A percentile compares a stretch with the other conserved stretches of the same genome.
Conservation (phyloP, 2,113 vertebrate genomes). For the Tenebrosternarchus preto region DNA sequence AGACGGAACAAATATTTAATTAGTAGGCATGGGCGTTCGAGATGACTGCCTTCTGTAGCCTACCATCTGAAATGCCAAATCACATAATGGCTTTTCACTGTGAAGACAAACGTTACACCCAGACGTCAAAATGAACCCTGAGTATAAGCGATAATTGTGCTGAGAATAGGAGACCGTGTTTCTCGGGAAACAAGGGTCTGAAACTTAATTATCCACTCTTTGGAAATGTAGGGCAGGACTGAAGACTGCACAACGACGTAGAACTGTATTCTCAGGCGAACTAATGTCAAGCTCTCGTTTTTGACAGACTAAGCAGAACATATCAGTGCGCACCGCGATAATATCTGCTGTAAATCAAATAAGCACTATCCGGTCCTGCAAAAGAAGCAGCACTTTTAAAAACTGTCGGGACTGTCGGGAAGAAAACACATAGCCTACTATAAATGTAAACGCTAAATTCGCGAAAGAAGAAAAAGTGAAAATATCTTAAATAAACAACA, state of each 20-base stretch:
- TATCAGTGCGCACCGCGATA: slow-evolving; percentile 43
- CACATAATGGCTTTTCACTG: slow-evolving; percentile 67
- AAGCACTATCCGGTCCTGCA: slow-evolving; percentile 47
- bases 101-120: slow-evolving; percentile 72
- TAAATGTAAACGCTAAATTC: neutral
- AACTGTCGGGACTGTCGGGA: neutral
- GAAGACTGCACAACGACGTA: slow-evolving; percentile 49
- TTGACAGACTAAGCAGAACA: slow-evolving; percentile 58
- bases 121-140: slow-evolving; percentile 69
- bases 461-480: neutral
- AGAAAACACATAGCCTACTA: neutral
- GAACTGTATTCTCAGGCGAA: slow-evolving; percentile 68
- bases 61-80: slow-evolving; percentile 67
- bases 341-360: slow-evolving; percentile 59
- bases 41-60: slow-evolving; percentile 16
- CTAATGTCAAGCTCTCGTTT: slow-evolving; percentile 63
- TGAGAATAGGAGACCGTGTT: slow-evolving; percentile 67
- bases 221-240: slow-evolving; percentile 69
- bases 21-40: slow-evolving; percentile 54
- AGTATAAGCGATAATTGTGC: slow-evolving; percentile 70
- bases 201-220: slow-evolving; percentile 77
- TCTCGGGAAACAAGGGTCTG: slow-evolving; percentile 71
- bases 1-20: slow-evolving; percentile 55
- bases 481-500: neutral
- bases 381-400: slow-evolving; percentile 44